Evolutionary conservation across 2,888 invertebrate species (phyloP).

Genomic region (Linnaemya tessellans): DNA sequence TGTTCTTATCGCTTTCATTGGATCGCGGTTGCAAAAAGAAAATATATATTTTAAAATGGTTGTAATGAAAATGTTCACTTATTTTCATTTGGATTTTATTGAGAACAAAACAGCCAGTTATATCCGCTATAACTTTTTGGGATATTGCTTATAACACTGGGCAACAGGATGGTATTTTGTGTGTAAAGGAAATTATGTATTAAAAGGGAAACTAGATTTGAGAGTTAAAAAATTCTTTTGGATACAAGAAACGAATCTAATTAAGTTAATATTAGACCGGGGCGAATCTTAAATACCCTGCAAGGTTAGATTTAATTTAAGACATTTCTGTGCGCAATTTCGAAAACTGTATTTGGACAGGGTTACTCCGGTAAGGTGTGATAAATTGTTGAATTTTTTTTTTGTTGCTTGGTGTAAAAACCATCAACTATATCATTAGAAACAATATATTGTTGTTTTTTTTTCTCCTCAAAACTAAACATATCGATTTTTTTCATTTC

Average conservation of each 20-base stretch:
- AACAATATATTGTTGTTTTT: not conserved
- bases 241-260: no score
- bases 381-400: no score
- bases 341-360: no score
- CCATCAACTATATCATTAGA: not conserved
- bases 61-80: not conserved
- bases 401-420: constrained; percentile 2
- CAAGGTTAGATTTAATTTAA: no score
- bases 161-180: not conserved
- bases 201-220: no score
- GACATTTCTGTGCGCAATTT: no score
- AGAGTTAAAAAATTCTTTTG: no score
- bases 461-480: not conserved
- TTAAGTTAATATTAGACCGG: no score
- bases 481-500: not conserved
- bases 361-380: no score
- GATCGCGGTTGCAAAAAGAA: no score
- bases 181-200: no score
- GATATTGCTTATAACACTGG: not conserved
- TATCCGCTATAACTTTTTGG: not conserved
- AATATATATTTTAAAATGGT: not conserved
- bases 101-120: not conserved
- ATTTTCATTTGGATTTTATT: not conserved
- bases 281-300: no score
- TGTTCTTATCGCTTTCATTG: not conserved